Evolutionary conservation across 1,140 invertebrate genomes (phyloP).

Genomic region (Drosophila orena): DNA sequence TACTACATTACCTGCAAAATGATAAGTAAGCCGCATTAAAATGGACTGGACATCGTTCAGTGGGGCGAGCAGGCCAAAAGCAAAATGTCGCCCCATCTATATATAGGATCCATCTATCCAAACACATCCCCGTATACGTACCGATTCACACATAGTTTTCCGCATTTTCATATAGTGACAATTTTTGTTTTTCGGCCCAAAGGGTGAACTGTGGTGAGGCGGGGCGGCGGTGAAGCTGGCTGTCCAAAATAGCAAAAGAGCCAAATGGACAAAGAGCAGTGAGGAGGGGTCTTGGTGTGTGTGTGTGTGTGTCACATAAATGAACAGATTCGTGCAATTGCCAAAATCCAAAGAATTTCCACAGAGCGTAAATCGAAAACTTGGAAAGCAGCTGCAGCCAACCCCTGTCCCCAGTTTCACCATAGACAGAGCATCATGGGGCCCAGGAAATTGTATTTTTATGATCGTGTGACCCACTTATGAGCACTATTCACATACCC

Average conservation of each 20-base stretch:
- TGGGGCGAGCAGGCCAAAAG: conserved; percentile 33
- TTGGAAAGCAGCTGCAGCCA: conserved; percentile 65
- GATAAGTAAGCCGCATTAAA: conserved; percentile 53
- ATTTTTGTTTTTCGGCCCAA: conserved; percentile 53
- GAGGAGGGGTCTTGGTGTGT: not conserved
- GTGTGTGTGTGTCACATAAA: conserved; percentile 56
- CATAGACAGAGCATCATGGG: not conserved
- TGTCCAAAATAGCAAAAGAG: conserved; percentile 68
- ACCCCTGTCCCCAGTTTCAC: no score
- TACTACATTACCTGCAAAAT: not conserved
- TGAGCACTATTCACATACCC: not conserved
- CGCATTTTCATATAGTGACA: conserved; percentile 78
- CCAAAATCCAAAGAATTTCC: conserved; percentile 79
- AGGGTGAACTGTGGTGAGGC: conserved; percentile 14
- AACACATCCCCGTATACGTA: conserved; percentile 33
- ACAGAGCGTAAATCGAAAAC: conserved; percentile 52
- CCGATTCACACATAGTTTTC: conserved; percentile 77
- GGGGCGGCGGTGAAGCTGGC: conserved; percentile 9
- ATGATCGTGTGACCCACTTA: conserved; percentile 52
- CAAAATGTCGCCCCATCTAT: conserved; percentile 73
- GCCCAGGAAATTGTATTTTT: conserved; percentile 53
- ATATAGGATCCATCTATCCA: conserved; percentile 60
- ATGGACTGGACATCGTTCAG: conserved; percentile 74
- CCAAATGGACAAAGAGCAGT: conserved; percentile 11
- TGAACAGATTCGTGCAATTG: conserved; percentile 70